Evolutionary conservation across 2,797 vertebrate genomes (phyloP).

Genomic region (Argentina silus): DNA sequence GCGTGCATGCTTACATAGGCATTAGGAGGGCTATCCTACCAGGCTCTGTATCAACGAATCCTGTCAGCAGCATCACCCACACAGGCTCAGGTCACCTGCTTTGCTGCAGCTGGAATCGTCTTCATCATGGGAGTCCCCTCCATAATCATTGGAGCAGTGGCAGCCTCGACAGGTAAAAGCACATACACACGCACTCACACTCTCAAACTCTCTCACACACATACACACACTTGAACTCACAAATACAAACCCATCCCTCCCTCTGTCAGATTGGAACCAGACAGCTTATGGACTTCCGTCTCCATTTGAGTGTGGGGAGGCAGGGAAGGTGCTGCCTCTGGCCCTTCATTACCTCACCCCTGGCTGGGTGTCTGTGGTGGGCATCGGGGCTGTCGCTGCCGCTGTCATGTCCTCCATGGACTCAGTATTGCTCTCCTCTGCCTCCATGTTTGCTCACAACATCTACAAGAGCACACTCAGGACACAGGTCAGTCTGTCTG

Average conservation of each 20-base stretch:
- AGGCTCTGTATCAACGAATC: conserved; percentile 64
- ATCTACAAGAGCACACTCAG: conserved; percentile 27
- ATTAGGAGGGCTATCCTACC: conserved; percentile 62
- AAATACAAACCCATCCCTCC: not conserved
- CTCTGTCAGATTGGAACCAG: conserved; percentile 46
- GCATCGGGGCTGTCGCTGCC: conserved; percentile 42
- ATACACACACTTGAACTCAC: not conserved
- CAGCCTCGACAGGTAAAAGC: conserved; percentile 77
- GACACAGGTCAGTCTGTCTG: not conserved
- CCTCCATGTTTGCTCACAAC: conserved; percentile 44
- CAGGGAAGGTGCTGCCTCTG: conserved; percentile 36
- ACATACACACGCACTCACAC: not conserved
- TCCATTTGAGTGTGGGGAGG: conserved; percentile 26
- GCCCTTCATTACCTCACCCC: conserved; percentile 36
- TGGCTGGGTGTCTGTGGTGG: conserved; percentile 19
- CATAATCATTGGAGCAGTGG: conserved; percentile 73
- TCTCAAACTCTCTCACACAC: not conserved
- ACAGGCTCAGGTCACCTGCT: conserved; percentile 77
- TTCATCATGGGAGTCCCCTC: conserved; percentile 77
- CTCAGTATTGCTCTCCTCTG: conserved; percentile 49
- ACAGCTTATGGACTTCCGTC: conserved; percentile 24
- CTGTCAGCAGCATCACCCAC: conserved; percentile 63
- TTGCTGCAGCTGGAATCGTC: conserved; percentile 63
- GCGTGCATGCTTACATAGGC: conserved; percentile 30
- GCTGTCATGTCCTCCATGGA: conserved; percentile 55